Base-by-base conservation (phyloP, 2,888 invertebrate species). In the Ochlodes sylvanus region DNA sequence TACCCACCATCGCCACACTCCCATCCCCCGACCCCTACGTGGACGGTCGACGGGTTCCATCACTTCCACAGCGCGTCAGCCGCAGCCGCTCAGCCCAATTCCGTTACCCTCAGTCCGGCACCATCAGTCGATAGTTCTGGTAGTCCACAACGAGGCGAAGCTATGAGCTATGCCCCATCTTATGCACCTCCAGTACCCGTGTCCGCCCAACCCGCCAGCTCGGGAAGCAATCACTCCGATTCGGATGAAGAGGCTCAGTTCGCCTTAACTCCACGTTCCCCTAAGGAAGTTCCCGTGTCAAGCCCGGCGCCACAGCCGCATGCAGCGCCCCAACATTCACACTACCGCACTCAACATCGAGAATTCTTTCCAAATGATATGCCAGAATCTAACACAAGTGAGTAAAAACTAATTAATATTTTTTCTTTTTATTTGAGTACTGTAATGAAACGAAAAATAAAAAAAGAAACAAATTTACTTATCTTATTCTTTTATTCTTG, bases 121-220 rank as follows among this genome's bases (percentile, higher is more conserved):
- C 98, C 98, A 7, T 98, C 98, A 47, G 95, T 98, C 19, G 98
- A 98, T 84, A 97, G 97, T 79, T 96, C 97, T 57, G 97, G 97
- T 63, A 97, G 97, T 76, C 98, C 98, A 6, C 97, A 97, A 79
- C 95, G 97, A 80, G 94, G 95, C 63, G 96, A 96, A 70, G 77
- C 87, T 19, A 84, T 90, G 54, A 89, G 77, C 70, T 92, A 90
- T 73, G 88, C 86, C 27, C 84, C 89, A 57, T 82, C 85, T 14
- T 92, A 91, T 71, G 88, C 86, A 34, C 88, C 88, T 21, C 89
- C 88, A 74, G 89, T 88, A 71, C 87, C 84, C 47, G 78, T 84
- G 70, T 84, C 86, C 47, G 83, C 88, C 42, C 92, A 93, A 77
- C 87, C 92, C 61, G 92, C 93, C 54, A 95, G 95, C 83, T 94